Conservation (phyloP, 2,888 invertebrate genomes). For the Nipponacmea schrenckii region DNA sequence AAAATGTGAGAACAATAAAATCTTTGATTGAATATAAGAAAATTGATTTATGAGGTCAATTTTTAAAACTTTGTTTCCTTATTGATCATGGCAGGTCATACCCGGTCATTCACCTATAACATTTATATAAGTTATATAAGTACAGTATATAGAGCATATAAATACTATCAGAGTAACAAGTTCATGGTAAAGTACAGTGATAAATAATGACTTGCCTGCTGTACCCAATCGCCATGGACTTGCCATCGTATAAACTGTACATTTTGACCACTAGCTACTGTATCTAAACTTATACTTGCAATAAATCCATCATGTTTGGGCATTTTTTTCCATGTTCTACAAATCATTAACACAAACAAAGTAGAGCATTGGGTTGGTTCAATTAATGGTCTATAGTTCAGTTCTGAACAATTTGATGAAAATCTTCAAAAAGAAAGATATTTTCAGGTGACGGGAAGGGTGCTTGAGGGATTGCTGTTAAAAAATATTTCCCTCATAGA, state of each 20-base stretch:
- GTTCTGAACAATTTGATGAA: neutral
- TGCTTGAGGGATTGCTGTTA: too few relatives aligned
- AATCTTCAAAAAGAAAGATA: too few relatives aligned
- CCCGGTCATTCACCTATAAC: too few relatives aligned
- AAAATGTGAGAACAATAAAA: too few relatives aligned
- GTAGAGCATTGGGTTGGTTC: neutral
- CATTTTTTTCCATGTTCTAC: conserved; percentile 66
- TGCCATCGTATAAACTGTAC: conserved; percentile 66
- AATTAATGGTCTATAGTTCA: neutral
- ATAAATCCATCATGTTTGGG: conserved; percentile 65
- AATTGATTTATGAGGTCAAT: too few relatives aligned
- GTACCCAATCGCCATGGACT: conserved; percentile 68
- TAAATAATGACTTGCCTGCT: conserved; percentile 51
- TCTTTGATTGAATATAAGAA: too few relatives aligned
- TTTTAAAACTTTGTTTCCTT: too few relatives aligned
- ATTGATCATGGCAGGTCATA: too few relatives aligned
- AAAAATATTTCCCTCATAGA: too few relatives aligned
- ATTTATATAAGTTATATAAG: too few relatives aligned
- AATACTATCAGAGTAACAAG: neutral
- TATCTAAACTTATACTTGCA: conserved; percentile 63
- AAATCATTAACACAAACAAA: conserved; percentile 15
- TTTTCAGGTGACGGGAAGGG: too few relatives aligned
- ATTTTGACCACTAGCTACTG: conserved; percentile 53
- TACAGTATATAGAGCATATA: too few relatives aligned
- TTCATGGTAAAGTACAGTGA: neutral